Percentiles rank a stretch among this genome's conserved stretches.
These are phyloP conservation scores for Sphenodon punctatus DNA, from an alignment of 2,797 vertebrate species.

Conservation along the genomic window DNA sequence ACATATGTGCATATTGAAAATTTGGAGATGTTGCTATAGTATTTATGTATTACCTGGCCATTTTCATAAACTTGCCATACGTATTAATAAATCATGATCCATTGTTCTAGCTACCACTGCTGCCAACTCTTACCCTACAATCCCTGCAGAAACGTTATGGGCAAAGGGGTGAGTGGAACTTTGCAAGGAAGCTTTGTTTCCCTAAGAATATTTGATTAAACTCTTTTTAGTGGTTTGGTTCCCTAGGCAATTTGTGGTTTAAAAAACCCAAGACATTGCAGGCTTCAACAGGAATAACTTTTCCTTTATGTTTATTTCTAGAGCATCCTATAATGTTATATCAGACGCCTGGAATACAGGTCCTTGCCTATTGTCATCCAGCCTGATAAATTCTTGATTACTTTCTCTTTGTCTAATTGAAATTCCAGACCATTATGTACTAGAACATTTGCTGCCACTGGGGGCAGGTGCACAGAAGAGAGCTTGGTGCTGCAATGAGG, in stretches of 20 bases:
- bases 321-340: slow-evolving; percentile 57
- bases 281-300: slow-evolving; percentile 60
- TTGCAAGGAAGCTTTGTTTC: slow-evolving; percentile 43
- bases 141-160: no score
- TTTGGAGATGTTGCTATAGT: no score
- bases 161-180: slow-evolving; percentile 3
- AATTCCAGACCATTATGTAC: slow-evolving; percentile 53
- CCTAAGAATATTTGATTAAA: slow-evolving; percentile 57
- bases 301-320: slow-evolving; percentile 55
- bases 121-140: no score
- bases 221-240: slow-evolving; percentile 41
- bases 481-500: not conserved
- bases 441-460: slow-evolving; percentile 47
- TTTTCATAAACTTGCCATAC: no score
- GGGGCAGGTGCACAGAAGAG: slow-evolving; percentile 3
- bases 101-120: no score
- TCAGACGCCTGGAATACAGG: slow-evolving; percentile 44
- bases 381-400: slow-evolving; percentile 47
- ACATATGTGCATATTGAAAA: no score
- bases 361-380: slow-evolving; percentile 53
- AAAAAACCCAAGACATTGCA: slow-evolving; percentile 40
- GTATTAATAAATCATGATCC: no score
- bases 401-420: slow-evolving; percentile 54
- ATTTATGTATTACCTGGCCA: no score
- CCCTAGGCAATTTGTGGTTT: slow-evolving; percentile 55